A percentile compares a stretch with the other conserved stretches of the same genome.
These are phyloP conservation scores for Loriculus beryllinus DNA, from an alignment of 2,797 vertebrate species.

Conservation along the genomic window DNA sequence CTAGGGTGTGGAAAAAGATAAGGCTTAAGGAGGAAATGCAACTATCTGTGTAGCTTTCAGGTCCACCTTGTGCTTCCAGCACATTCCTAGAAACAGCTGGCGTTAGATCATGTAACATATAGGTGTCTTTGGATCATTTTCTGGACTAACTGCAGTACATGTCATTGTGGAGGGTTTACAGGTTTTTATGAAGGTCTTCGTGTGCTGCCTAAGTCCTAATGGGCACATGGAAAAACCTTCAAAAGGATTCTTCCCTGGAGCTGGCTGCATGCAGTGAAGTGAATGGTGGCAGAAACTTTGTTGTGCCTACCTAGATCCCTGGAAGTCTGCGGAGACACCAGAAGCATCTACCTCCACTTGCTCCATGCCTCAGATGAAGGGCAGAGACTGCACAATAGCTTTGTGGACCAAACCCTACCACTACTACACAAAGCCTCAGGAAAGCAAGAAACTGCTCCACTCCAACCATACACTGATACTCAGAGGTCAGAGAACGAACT, in stretches of 20 bases:
- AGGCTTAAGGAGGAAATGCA: constrained; percentile 31
- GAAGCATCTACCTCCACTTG: neutral
- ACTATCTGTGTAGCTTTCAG: neutral
- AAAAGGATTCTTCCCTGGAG: neutral
- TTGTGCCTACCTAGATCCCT: neutral
- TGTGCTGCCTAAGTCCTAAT: neutral
- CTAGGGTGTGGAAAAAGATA: constrained; percentile 56
- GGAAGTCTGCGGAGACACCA: neutral
- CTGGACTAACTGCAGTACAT: neutral
- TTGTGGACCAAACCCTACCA: neutral
- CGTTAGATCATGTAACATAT: accelerated
- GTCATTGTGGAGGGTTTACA: neutral
- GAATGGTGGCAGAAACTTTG: neutral
- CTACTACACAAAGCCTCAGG: neutral
- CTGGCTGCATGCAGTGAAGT: neutral
- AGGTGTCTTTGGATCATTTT: neutral
- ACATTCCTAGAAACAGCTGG: neutral
- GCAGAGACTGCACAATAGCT: neutral
- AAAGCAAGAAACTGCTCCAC: neutral
- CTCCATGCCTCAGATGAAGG: neutral
- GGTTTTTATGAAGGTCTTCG: neutral
- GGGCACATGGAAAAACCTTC: neutral
- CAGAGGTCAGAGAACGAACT: neutral
- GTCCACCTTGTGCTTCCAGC: neutral
- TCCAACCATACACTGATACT: neutral